Evolutionary conservation across 2,888 invertebrate genomes (phyloP), one percentile per base, ranked within the genome.

Genomic region (Athetis lepigone): DNA sequence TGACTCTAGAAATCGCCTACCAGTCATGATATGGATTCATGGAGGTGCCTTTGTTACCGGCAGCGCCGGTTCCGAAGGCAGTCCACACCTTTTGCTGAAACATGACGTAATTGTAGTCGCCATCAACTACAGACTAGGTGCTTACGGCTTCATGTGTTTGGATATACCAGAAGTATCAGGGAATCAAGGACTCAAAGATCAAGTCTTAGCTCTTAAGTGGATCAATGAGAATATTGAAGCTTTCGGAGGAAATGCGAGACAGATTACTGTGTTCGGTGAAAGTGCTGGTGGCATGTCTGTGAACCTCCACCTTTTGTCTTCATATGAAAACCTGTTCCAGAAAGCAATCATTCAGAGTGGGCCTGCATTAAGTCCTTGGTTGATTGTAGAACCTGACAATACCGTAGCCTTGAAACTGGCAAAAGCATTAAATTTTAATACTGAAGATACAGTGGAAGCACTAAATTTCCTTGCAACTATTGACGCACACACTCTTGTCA

Each of bases 171-270:
- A 83, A 6, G 77, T 85, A 4, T 83, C 88, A 4, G 88, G 88
- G 3, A 88, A 88, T 59, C 84, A 85, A 63, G 88, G 87, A 5
- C 52, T 88, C 2, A 88, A 84, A 66, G 88, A 88, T 46, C 85
- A 85, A 52, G 43, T 80, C 0, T 29, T 82, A 25, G 88, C 85
- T 11, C 29, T 88, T 11, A 70, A 76, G n/a, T 88, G 88, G 88
- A 70, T 88, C 4, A 81, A 83, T 11, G 72, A 80, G 1, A 86
- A 88, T 61, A 88, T 88, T 11, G 77, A 54, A 13, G 50, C 70
- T 16, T 88, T 88, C 36, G 85, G 87, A 11, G 87, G 86, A 1
- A 70, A 87, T 57, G 25, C 68, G 0, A 64, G 60, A 4, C 71
- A 75, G 59, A 62, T 75, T 1, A 85, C 87, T 0, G 19, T 84